Conservation (phyloP, 1,140 invertebrate species). For the Lasioglossum baleicum region DNA sequence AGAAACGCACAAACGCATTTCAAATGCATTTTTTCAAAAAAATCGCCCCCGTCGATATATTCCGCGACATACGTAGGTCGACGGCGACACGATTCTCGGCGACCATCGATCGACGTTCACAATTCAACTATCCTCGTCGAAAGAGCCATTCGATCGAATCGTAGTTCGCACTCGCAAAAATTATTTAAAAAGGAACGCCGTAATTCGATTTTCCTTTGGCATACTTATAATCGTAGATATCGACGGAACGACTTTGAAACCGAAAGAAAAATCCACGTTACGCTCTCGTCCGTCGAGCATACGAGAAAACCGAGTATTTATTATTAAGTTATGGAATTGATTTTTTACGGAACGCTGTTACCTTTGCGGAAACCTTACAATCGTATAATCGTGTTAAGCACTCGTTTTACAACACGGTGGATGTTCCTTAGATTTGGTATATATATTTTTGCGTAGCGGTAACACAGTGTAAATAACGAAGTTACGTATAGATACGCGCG, state of each 20-base stretch:
- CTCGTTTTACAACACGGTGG: neutral
- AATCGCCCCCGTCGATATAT: neutral
- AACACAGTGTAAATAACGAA: too few species aligned
- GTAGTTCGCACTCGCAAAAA: neutral
- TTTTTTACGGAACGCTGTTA: conserved; percentile 3
- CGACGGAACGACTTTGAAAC: neutral
- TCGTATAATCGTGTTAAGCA: conserved; percentile 23
- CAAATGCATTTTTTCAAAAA: conserved; percentile 8
- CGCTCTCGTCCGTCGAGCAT: too few species aligned
- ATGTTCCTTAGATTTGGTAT: neutral
- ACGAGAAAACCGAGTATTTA: neutral
- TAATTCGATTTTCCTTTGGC: neutral
- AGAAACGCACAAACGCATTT: conserved; percentile 25
- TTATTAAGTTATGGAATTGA: conserved; percentile 36
- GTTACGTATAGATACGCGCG: too few species aligned
- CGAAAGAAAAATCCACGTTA: neutral
- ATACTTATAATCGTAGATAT: too few species aligned
- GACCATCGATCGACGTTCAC: neutral
- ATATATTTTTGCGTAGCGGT: too few species aligned
- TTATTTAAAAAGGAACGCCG: neutral
- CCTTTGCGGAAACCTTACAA: conserved; percentile 21
- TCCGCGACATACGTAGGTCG: neutral
- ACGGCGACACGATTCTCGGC: neutral
- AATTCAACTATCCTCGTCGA: neutral
- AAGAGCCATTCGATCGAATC: neutral